Base-by-base conservation (phyloP, 2,797 vertebrate species). In the Cuculus canorus region DNA sequence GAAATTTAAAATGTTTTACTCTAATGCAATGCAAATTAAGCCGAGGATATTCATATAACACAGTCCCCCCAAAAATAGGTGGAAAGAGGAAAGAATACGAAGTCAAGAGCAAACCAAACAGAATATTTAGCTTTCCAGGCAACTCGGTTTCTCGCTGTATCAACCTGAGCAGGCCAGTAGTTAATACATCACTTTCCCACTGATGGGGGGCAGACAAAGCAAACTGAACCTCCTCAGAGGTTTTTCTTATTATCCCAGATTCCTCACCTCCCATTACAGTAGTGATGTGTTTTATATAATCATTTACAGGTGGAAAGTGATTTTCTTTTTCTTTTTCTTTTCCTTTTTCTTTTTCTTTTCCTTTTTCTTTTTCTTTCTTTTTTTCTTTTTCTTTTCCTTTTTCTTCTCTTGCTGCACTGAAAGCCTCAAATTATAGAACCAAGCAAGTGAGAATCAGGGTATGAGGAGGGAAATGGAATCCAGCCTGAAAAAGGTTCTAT, bases 1-100 rank as follows among this genome's bases (percentile, higher is more conserved):
- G 97, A 98, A 98, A 98, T 98, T 98, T 98, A 97, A 97, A 97
- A 96, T 98, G 98, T 97, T 98, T 98, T 97, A 97, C 97, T 97
- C 97, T 98, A 98, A 98, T 98, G 97, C 75, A 95, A 98, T 98
- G 98, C 98, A 98, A 98, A 98, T 98, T 95, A 98, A 97, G 96
- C 73, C 63, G 65, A 81, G 95, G 97, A 96, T 97, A 98, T 98
- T 97, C 98, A 94, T 82, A 93, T 90, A 97, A 94, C 93, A 95
- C 82, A 90, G 79, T 75, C 88, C 90, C 17, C 27, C 30, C 37
- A 45, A 69, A 96, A 93, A 69, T 32, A 95, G 83, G 76, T 86
- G 94, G 75, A 83, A 87, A 92, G 76, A 77, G 75, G 56, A 95
- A 97, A 95, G 96, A 96, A 97, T 85, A 95, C 92, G 96, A 73